Conservation (phyloP, 2,888 invertebrate species). For the Nymphalis polychloros region DNA sequence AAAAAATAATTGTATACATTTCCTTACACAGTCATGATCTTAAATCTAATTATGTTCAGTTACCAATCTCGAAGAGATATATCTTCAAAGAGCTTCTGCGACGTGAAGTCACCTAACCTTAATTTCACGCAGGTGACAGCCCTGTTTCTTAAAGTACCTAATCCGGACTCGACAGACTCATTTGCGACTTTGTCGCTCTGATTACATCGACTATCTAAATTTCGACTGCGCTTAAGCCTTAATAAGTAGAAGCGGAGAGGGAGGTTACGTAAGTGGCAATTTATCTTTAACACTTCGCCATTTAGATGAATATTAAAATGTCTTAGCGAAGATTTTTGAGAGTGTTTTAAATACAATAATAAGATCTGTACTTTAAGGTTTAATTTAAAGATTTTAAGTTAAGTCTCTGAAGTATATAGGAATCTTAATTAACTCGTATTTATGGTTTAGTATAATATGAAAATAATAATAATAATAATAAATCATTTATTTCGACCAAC, state of each 20-base stretch:
- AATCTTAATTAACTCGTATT: neutral
- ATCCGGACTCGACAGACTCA: constrained; percentile 48
- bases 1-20: neutral
- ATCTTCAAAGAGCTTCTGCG: neutral
- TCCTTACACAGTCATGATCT: no score
- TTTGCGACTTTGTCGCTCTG: constrained; percentile 47
- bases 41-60: no score
- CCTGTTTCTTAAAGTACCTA: constrained; percentile 31
- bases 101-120: neutral
- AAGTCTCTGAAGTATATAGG: no score
- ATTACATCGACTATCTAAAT: constrained; percentile 49
- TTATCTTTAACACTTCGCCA: constrained; percentile 26
- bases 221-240: constrained; percentile 43
- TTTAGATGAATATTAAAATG: constrained; percentile 16
- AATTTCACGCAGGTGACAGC: constrained; percentile 18
- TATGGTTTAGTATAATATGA: neutral
- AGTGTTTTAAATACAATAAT: constrained; percentile 6
- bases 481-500: no score
- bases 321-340: constrained; percentile 9
- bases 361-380: neutral
- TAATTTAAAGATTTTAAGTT: neutral
- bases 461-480: no score
- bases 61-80: no score
- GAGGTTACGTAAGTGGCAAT: constrained; percentile 31
- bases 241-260: constrained; percentile 39